Evolutionary conservation across 2,113 vertebrate genomes (phyloP).

Genomic region (Hemichromis elongatus): DNA sequence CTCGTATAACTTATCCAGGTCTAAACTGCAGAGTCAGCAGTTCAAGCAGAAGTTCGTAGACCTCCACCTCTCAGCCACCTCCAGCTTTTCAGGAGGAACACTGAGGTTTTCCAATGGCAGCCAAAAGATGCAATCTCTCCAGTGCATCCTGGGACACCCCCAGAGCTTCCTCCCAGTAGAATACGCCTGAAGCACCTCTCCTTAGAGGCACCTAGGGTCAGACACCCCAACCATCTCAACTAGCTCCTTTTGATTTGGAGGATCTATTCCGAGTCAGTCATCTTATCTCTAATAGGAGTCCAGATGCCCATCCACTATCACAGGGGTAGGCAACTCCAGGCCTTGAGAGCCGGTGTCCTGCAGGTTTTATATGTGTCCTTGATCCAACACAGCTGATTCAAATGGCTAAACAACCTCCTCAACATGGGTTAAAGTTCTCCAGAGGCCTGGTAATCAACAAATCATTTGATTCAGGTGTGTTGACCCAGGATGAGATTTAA

Average conservation of each 20-base stretch:
- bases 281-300: not conserved
- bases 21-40: not conserved
- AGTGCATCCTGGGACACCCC: not conserved
- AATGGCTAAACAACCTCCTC: too few relatives aligned
- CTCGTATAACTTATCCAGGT: not conserved
- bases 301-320: too few relatives aligned
- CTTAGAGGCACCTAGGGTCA: not conserved
- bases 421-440: too few relatives aligned
- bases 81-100: not conserved
- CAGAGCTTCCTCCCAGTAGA: not conserved
- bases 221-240: not conserved
- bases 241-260: not conserved
- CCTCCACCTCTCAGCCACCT: not conserved
- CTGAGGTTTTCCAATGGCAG: not conserved
- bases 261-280: not conserved
- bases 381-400: too few relatives aligned
- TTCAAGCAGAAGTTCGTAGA: not conserved
- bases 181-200: not conserved
- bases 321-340: too few relatives aligned
- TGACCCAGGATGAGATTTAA: too few relatives aligned
- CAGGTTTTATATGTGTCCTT: too few relatives aligned
- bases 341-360: too few relatives aligned
- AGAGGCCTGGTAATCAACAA: too few relatives aligned
- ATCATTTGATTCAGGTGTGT: too few relatives aligned
- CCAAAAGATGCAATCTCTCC: not conserved